phyloP scores from a whole-genome alignment of 2,113 vertebrate species.

The Castor canadensis region DNA sequence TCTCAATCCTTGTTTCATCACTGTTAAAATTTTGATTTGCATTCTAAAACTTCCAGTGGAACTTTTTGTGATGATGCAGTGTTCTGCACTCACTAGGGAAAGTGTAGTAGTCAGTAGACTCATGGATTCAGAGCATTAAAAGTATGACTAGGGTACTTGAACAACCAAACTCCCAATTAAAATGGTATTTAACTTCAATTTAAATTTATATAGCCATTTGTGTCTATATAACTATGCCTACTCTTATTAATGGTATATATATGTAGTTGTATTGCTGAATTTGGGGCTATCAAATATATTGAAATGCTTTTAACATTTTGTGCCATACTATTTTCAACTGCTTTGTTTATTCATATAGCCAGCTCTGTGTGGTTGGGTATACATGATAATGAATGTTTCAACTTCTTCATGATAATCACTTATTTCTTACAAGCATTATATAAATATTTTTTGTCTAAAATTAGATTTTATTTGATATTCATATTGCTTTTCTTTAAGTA shows the following conservation, averaged over 20 bases:
- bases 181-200: slow-evolving; percentile 21
- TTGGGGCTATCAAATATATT: neutral
- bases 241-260: neutral
- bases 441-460: neutral
- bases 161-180: neutral
- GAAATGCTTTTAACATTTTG: neutral
- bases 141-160: neutral
- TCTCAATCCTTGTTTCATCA: neutral
- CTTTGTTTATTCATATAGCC: neutral
- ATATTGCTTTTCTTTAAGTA: neutral
- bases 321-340: neutral
- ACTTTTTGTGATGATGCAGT: neutral
- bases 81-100: neutral
- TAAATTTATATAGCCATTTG: neutral
- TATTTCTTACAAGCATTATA: neutral
- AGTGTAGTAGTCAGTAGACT: neutral
- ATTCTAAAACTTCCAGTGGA: neutral
- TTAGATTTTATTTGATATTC: neutral
- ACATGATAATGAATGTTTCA: neutral
- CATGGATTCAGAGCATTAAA: neutral
- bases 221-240: neutral
- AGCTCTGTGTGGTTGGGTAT: neutral
- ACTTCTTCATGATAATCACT: neutral
- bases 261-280: neutral
- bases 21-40: neutral